These are phyloP conservation scores for Cossypha caffra DNA, from an alignment of 2,797 vertebrate species.

Conservation along the genomic window DNA sequence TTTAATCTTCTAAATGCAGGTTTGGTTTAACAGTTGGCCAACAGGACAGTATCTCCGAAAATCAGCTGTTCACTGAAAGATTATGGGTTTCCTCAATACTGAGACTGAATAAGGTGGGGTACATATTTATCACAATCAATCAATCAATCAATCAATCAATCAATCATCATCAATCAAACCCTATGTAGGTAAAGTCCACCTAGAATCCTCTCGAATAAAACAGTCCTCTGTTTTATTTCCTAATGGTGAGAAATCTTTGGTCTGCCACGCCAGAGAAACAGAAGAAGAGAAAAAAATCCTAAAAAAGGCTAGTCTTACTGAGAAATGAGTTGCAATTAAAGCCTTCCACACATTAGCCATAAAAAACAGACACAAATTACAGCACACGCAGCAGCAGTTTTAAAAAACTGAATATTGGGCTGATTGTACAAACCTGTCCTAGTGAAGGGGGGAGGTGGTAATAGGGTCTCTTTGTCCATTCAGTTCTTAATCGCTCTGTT, in stretches of 20 bases:
- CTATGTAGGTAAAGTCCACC: not conserved
- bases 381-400: not conserved
- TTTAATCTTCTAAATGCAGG: not conserved
- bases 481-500: slow-evolving; percentile 32
- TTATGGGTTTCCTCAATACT: not conserved
- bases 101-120: not conserved
- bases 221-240: not conserved
- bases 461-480: slow-evolving; percentile 31
- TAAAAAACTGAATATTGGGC: not conserved
- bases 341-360: not conserved
- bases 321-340: not conserved
- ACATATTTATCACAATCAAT: not conserved
- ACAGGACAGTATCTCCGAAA: not conserved
- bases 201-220: not conserved
- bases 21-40: not conserved
- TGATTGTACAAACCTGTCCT: not conserved
- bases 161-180: not conserved
- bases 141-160: not conserved
- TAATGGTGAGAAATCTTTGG: not conserved
- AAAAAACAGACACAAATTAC: not conserved
- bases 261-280: not conserved
- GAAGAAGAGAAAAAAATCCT: not conserved
- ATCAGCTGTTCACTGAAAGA: not conserved
- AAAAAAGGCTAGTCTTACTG: not conserved
- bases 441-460: not conserved